These are phyloP conservation scores for Anthonomus grandis DNA, from an alignment of 1,140 invertebrate genomes.

Conservation along the genomic window DNA sequence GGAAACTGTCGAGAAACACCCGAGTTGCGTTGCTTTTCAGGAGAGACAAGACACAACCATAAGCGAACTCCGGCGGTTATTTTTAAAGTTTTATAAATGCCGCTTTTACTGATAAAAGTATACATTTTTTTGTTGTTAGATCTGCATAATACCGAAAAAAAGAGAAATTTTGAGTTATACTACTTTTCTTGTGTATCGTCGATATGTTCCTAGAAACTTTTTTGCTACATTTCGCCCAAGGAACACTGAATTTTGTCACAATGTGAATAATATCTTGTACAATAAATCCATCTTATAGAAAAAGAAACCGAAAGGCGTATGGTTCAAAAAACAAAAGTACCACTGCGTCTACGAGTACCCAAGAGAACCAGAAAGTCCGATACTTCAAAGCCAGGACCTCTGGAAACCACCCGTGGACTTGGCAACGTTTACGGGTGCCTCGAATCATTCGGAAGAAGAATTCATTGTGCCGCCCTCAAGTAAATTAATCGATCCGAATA, in stretches of 20 bases:
- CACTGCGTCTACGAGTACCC: conserved; percentile 81
- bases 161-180: no score
- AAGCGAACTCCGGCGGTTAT: no score
- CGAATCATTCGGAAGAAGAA: background rate
- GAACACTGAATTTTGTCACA: background rate
- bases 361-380: conserved; percentile 55
- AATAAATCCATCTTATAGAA: conserved; percentile 1
- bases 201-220: no score
- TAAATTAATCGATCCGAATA: background rate
- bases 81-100: no score
- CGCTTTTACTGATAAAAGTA: no score
- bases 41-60: no score
- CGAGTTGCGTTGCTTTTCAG: no score
- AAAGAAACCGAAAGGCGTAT: conserved; percentile 59
- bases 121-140: no score
- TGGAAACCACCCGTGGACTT: conserved; percentile 45
- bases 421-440: conserved; percentile 44
- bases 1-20: no score
- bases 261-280: background rate
- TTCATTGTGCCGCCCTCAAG: background rate
- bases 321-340: conserved; percentile 78
- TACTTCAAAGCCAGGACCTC: conserved; percentile 42
- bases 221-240: no score
- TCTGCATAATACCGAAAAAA: no score
- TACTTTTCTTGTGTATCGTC: no score